Evolutionary conservation across 2,797 vertebrate genomes (phyloP).

Genomic region (Tragopan temminckii): DNA sequence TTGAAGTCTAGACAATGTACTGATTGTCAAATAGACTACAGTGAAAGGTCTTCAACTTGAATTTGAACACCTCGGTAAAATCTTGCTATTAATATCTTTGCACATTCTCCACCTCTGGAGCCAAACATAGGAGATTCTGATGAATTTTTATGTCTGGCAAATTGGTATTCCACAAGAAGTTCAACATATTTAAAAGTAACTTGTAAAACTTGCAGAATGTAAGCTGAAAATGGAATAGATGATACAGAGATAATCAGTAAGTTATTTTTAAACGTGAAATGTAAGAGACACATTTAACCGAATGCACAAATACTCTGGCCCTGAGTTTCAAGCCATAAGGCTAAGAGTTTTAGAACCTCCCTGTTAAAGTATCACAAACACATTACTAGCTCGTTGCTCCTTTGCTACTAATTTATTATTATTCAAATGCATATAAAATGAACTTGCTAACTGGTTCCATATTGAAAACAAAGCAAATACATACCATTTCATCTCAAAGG

Average conservation of each 20-base stretch:
- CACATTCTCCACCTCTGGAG: background rate
- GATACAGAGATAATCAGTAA: background rate
- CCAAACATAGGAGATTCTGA: background rate
- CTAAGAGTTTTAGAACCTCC: background rate
- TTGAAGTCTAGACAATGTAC: background rate
- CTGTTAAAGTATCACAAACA: background rate
- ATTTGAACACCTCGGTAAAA: background rate
- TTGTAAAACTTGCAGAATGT: background rate
- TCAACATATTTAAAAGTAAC: background rate
- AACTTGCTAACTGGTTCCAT: background rate
- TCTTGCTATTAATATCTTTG: background rate
- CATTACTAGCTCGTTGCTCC: background rate
- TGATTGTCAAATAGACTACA: accelerated
- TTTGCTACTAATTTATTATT: background rate
- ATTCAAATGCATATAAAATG: background rate
- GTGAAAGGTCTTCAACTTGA: background rate
- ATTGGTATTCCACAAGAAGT: background rate
- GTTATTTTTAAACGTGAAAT: background rate
- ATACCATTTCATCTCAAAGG: background rate
- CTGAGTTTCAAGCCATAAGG: background rate
- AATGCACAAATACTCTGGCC: background rate
- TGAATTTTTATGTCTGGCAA: background rate
- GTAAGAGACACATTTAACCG: background rate
- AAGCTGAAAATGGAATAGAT: background rate
- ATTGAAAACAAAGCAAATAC: background rate